Conservation (phyloP, 2,113 vertebrate genomes). For the Manacus vitellinus region DNA sequence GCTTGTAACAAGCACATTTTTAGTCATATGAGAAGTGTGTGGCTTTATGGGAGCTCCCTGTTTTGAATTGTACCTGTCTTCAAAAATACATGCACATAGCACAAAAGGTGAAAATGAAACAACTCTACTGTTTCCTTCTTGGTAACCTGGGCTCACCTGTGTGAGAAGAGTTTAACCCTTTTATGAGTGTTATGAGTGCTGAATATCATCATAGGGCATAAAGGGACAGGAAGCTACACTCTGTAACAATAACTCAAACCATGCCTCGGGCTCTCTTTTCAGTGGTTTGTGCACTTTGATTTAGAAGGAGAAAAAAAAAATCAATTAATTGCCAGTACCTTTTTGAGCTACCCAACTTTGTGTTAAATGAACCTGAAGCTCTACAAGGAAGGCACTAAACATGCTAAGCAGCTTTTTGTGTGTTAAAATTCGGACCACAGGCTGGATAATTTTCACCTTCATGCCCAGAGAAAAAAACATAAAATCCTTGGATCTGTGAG, state of each 20-base stretch:
- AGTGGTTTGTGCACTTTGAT: not conserved
- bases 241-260: not conserved
- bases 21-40: not conserved
- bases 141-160: conserved; percentile 63
- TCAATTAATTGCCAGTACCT: not conserved
- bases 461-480: not conserved
- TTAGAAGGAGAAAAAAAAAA: not conserved
- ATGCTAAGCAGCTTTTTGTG: not conserved
- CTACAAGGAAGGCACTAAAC: not conserved
- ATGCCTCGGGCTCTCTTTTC: not conserved
- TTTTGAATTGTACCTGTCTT: not conserved
- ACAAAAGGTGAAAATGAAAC: conserved; percentile 12
- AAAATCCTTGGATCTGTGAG: not conserved
- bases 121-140: conserved; percentile 9
- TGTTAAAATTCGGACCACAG: not conserved
- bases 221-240: not conserved
- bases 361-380: not conserved
- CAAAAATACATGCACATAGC: not conserved
- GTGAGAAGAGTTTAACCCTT: conserved; percentile 32
- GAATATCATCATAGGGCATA: not conserved
- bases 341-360: not conserved
- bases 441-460: not conserved
- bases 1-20: not conserved
- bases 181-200: not conserved
- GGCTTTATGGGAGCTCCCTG: not conserved